Evolutionary conservation across 2,113 vertebrate species (phyloP), one percentile per base, ranked within the genome.

Genomic region (Leptobrachium ailaonicum): DNA sequence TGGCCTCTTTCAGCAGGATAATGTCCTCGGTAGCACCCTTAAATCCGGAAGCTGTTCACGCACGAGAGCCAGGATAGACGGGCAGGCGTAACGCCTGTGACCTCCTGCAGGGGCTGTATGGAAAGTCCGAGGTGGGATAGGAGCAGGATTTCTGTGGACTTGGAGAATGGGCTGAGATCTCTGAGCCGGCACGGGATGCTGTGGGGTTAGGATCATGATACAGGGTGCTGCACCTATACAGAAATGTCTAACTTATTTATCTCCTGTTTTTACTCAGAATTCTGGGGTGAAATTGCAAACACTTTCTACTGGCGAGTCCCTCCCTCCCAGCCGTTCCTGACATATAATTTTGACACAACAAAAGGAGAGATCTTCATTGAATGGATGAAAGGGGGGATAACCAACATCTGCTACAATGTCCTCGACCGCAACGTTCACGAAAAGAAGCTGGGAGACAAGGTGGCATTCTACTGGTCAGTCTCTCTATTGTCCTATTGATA

Each of bases 331-430:
- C 90, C 85, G 42, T 95, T 98, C 54, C 88, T 99, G 77, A 90
- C 92, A 78, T 98, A 98, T 87, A 99, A 99, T 87, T 98, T 99
- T 0, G 97, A 99, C 20, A 93, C 97, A 84, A 98, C 95, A 0
- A 98, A 97, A 87, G 98, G 97, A 32, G 94, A 95, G 80, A 95
- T 99, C 85, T 98, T 93, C 82, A 82, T 95, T 12, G 97, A 98
- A 73, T 99, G 92, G 85, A 98, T 99, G 98, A 97, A 97, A 78
- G 98, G 97, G 66, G 97, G 96, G 7, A 94, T 94, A 73, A 99
- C 98, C 82, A 99, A 99, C 88, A 94, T 98, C 89, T 96, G 96
- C 92, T 99, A 99, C 93, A 99, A 99, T 76, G 77, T 99, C 12
- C 90, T 99, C 64, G 98, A 99, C 86, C 94, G 91, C 86, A 98